These are phyloP conservation scores for Cheilosia pagana DNA, from an alignment of 2,888 invertebrate genomes.

Conservation along the genomic window DNA sequence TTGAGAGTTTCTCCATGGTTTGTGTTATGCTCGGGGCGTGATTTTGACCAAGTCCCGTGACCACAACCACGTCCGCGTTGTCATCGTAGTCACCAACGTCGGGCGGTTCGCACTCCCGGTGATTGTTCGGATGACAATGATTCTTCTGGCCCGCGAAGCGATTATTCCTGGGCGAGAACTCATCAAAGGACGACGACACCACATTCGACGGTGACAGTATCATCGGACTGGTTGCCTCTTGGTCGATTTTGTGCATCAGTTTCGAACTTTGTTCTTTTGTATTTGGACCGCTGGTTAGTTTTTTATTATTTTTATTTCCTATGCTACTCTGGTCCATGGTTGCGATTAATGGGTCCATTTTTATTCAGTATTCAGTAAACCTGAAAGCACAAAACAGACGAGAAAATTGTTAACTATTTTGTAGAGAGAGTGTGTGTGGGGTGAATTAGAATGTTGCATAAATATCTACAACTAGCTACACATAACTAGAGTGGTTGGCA, in stretches of 20 bases:
- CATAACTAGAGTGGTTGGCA: slow-evolving; percentile 21
- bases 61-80: slow-evolving; percentile 55
- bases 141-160: slow-evolving; percentile 22
- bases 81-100: slow-evolving; percentile 46
- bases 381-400: slow-evolving; percentile 29
- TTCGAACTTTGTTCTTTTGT: slow-evolving; percentile 56
- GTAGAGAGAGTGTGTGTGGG: background rate
- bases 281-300: slow-evolving; percentile 50
- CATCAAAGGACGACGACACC: slow-evolving; percentile 32
- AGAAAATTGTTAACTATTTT: background rate
- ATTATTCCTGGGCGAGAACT: slow-evolving; percentile 39
- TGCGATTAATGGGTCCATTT: slow-evolving; percentile 72
- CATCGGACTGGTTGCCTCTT: slow-evolving; percentile 52
- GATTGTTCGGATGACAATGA: slow-evolving; percentile 28
- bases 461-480: too few species aligned
- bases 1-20: slow-evolving; percentile 37
- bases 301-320: slow-evolving; percentile 64
- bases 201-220: slow-evolving; percentile 30
- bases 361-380: slow-evolving; percentile 52
- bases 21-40: slow-evolving; percentile 16
- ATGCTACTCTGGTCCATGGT: slow-evolving; percentile 72
- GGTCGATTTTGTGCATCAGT: slow-evolving; percentile 61
- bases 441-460: background rate
- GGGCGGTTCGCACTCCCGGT: slow-evolving; percentile 16
- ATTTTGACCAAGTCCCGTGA: slow-evolving; percentile 11